Evolutionary conservation across 2,113 vertebrate species (phyloP), one percentile per base, ranked within the genome.

Genomic region (Pterocles burchelli): DNA sequence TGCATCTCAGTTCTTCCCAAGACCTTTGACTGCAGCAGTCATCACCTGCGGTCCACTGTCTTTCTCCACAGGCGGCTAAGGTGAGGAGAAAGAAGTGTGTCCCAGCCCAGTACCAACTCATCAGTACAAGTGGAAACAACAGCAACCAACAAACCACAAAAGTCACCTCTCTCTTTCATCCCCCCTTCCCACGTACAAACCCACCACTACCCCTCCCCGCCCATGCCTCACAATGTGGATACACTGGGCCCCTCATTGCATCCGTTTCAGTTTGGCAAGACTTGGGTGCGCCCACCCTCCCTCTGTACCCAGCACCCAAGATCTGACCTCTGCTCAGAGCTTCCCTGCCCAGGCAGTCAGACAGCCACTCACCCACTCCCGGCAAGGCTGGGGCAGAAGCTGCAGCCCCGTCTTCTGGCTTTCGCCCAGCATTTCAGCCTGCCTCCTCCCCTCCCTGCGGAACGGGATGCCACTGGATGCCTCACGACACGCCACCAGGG

Each of bases 401-500:
- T 46, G 28, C 2, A 36, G 63, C 10, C 29, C 4, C 63, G n/a
- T 31, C 55, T 38, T 38, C 55, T 33, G 1, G 0, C 25, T 43
- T 57, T 8, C 0, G 0, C 41, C 26, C 71, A 54, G 22, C 1
- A 0, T 67, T 38, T 26, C 58, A 33, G 36, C 43, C 33, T 22
- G 52, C 19, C 7, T 41, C 52, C 43, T 61, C 21, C 33, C 14
- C 9, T 29, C 34, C 29, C 34, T 6, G 1, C 1, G 5, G 21
- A 11, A 51, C 1, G 25, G 28, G 65, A 43, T 29, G 33, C 46
- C 49, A 21, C 2, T 12, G 15, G 31, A 31, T 41, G 51, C 49
- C 31, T 17, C 5, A 4, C 28, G 61, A 41, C 0, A 0, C 18
- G 31, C 8, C 5, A 2, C 31, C 10, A 2, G 33, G 26, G 13